Base-by-base conservation (phyloP, 2,888 invertebrate genomes). In the Drosophila peninsularis region DNA sequence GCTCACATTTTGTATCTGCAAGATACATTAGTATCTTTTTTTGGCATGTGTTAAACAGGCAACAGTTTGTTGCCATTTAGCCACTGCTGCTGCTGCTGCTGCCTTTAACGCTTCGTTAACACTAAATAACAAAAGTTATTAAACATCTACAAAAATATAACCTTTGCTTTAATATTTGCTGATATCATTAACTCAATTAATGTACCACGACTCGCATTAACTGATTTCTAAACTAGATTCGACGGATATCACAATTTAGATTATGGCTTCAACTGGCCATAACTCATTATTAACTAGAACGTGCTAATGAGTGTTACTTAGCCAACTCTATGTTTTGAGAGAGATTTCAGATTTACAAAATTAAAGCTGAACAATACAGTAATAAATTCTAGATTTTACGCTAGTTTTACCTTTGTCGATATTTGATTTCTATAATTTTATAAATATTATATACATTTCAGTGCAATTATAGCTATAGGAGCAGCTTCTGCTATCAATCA, bases 21-120 rank as follows among this genome's bases (percentile, higher is more conserved):
- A 50, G 50, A 50, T 50, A 36, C 50, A 36, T 50, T 50, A 47
- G 52, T 75, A 66, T 75, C 71, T 66, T 14, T 37, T 54, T 39
- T 42, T 32, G 39, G 37, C 27, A 53, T 71, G 72, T 82, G 80
- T 57, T 65, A 54, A 80, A 69, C 74, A 72, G 56, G 13, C 42
- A 61, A 68, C 81, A 86, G 82, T 82, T 83, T 83, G 87, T 87
- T 83, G 87, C 62, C 82, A 82, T 69, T 87, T 83, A 79, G 65
- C 44, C 58, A 36, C 34, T 52, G 32, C 45, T 56, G 34, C 19
- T 63, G 32, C 11, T 44, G 44, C 54, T 69, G 39, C 34, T 63
- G 34, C 53, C 58, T 75, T 80, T 73, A 82, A 83, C 83, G 83
- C 83, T 87, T 78, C 83, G 83, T 66, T 83, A 83, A 73, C 71